Percentiles rank a stretch among this genome's conserved stretches.
Conservation (phyloP, 2,113 vertebrate species). For the Grantiella picta region DNA sequence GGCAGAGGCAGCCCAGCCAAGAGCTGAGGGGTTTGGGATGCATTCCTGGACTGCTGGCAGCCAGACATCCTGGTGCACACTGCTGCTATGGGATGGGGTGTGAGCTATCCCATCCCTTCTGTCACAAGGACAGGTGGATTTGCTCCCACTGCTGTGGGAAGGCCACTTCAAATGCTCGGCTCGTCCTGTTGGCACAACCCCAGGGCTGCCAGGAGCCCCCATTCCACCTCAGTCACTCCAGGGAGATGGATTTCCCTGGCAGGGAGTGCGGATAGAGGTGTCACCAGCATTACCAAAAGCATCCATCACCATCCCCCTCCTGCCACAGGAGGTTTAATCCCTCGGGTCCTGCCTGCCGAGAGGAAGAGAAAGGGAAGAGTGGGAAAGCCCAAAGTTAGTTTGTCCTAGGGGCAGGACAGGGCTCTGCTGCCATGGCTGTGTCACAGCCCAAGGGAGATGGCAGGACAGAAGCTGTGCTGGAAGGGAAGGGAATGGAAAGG, state of each 20-base stretch:
- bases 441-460: not conserved
- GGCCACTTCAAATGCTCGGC: not conserved
- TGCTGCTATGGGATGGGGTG: not conserved
- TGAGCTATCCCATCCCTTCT: not conserved
- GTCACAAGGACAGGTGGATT: not conserved
- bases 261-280: not conserved
- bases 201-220: not conserved
- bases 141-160: not conserved
- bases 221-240: not conserved
- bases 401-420: not conserved
- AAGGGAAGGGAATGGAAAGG: not conserved
- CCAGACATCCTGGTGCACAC: rapidly evolving
- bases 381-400: not conserved
- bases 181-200: not conserved
- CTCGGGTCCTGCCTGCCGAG: rapidly evolving
- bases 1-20: not conserved
- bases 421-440: too few relatives aligned
- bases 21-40: not conserved
- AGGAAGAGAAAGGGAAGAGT: not conserved
- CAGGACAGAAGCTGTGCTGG: not conserved
- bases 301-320: not conserved
- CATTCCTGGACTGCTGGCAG: not conserved
- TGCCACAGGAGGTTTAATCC: not conserved
- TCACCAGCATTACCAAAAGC: not conserved
- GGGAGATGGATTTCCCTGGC: not conserved